Conservation (phyloP, 2,888 invertebrate genomes). For the Oscheius myriophilus region DNA sequence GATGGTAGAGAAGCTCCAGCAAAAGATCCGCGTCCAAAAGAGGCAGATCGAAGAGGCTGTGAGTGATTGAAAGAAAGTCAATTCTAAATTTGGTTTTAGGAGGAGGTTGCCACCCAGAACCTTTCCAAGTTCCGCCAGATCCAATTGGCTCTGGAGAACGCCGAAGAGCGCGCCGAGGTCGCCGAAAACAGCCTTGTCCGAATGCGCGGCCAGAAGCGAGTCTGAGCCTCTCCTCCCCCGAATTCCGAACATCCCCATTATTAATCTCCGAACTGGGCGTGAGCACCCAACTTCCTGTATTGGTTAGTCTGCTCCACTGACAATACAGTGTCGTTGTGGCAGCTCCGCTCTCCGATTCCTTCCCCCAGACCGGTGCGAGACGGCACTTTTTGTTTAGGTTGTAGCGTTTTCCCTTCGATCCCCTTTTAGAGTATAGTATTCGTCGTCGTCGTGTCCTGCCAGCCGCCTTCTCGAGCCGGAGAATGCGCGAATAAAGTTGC, state of each 20-base stretch:
- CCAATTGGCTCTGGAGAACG: slow-evolving; percentile 78
- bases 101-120: slow-evolving; percentile 96
- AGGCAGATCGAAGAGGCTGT: slow-evolving; percentile 76
- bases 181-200: slow-evolving; percentile 73
- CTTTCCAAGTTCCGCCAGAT: slow-evolving; percentile 88
- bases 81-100: slow-evolving; percentile 59
- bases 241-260: slow-evolving; percentile 22
- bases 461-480: slow-evolving; percentile 8
- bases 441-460: slow-evolving; percentile 9
- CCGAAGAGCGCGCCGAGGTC: slow-evolving; percentile 74
- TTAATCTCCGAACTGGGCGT: background rate
- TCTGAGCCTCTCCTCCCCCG: slow-evolving; percentile 15
- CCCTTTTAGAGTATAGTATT: slow-evolving; percentile 1
- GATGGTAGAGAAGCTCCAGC: slow-evolving; percentile 74
- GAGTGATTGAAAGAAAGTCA: slow-evolving; percentile 36
- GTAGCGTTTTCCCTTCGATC: slow-evolving; percentile 5
- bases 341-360: slow-evolving; percentile 1
- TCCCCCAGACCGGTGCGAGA: slow-evolving; percentile 9
- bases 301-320: slow-evolving; percentile 21
- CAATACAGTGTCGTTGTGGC: background rate
- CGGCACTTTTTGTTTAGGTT: slow-evolving; percentile 17
- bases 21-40: slow-evolving; percentile 74
- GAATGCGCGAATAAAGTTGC: slow-evolving; percentile 19
- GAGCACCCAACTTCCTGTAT: background rate
- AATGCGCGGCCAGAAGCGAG: slow-evolving; percentile 67